Percentiles rank a stretch among this genome's conserved stretches.
phyloP scores from a whole-genome alignment of 2,113 vertebrate species.

The Trematocara variabile region DNA sequence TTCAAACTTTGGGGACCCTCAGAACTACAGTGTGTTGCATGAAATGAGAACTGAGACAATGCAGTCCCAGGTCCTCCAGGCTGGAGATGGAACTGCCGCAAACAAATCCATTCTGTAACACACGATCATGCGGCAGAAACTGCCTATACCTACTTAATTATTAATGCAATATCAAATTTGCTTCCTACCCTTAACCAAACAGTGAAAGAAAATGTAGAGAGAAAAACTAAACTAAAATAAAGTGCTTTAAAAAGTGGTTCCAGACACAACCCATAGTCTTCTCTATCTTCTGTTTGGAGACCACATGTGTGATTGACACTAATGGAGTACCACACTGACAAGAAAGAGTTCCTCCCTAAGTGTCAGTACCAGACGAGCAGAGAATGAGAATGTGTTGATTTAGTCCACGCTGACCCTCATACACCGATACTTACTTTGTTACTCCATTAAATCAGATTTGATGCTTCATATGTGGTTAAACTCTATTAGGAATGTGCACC shows the following conservation, averaged over 20 bases:
- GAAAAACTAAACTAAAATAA: not conserved
- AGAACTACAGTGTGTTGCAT: not conserved
- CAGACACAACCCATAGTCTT: not conserved
- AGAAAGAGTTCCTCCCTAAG: not conserved
- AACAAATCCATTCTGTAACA: not conserved
- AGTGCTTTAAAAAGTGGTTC: not conserved
- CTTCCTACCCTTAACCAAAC: not conserved
- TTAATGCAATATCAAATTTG: not conserved
- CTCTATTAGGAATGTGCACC: not conserved
- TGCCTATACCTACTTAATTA: not conserved
- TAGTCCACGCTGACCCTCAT: not conserved
- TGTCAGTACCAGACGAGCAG: not conserved
- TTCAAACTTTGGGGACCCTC: not conserved
- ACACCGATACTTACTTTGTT: not conserved
- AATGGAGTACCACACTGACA: not conserved
- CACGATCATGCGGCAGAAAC: not conserved
- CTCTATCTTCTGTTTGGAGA: not conserved
- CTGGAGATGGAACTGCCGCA: not conserved
- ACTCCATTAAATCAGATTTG: not conserved
- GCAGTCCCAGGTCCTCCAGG: not conserved
- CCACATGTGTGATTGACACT: not conserved
- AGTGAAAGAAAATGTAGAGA: not conserved
- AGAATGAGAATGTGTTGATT: not conserved
- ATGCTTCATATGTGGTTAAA: not conserved
- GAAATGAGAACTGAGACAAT: not conserved